Evolutionary conservation across 30 jellyfish, hydroid and myxozoan genomes (phyloP), one percentile per base, ranked within the genome.

Genomic region (Hydra vulgaris): DNA sequence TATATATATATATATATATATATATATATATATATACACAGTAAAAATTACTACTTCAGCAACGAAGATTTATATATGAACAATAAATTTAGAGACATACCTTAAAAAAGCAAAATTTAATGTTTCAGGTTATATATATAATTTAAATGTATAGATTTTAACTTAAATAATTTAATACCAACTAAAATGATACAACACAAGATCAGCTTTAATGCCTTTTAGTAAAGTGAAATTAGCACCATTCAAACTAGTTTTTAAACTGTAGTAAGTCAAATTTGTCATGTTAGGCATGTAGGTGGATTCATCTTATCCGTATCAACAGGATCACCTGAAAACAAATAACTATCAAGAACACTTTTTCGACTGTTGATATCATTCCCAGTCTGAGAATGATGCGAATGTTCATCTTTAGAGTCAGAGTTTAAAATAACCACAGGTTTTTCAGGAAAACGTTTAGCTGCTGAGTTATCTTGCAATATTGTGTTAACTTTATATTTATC

Each of bases 311-410:
- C 75, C 15, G 27, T 23, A 4, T 68, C 75, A 3, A 23, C 16
- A 23, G 27, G 5, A 68, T 68, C 75, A 68, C 27, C 26, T 3
- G 75, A n/a, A 23, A 68, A 70, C 27, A 80, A 80, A 26, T 80
- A 80, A 18, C 67, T 26, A 80, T 80, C 87, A 18, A 80, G 56
- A 17, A 70, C 84, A 80, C 87, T 80, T 27, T 80, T 80, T 19
- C 87, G 87, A 23, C 74, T 23, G 76, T 80, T 84, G 17, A 56
- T 80, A 80, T 80, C 87, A 25, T 66, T 68, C 40, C 67, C 22
- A 68, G 75, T 68, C 16, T n/a, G 75, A n/a, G 27, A 20, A 3
- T 68, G 25, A 8, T 3, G 27, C 7, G 75, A 68, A n/a, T 8
- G 8, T n/a, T 68, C 75, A 23, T 68, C 75, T 8, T 20, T n/a